Base-by-base conservation (phyloP, 92 coral and sea anemone species). In the Hydrozoanthus gracilis region DNA sequence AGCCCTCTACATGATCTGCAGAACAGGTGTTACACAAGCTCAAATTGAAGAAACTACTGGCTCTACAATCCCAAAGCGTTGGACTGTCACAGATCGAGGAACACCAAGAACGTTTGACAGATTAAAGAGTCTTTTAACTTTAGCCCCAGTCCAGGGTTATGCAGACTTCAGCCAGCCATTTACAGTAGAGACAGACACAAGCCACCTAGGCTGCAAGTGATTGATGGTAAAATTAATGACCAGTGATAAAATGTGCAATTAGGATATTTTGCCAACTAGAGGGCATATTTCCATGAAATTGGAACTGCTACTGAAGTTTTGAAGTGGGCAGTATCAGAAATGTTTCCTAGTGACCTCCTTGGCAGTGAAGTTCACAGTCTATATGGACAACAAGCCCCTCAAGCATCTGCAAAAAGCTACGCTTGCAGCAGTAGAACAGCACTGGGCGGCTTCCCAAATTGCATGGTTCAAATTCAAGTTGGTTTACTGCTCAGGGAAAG, bases 281-380 rank as follows among this genome's bases (percentile, higher is more conserved):
- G 35, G 35, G 70, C 70, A 15, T 64, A 64, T 27, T 39, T 64
- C 70, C 70, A 14, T 64, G 70, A 60, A 60, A 60, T 9, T 60
- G 66, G 87, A 88, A 52, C 51, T 88, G 78, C 49, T 79, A 17
- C 39, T 27, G 39, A 27, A 0, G 90, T 88, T 15, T 66, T 86
- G 44, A 90, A 86, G 74, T 86, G 84, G 83, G 92, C 89, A 51
- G 78, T 76, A 45, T 56, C 86, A 35, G 92, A 89, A 35, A 60
- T 1, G 18, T 64, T 64, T 3, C 7, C 3, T 0, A n/a, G 69
- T 5, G 13, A 64, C 12, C 7, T 64, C 5, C 69, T 64, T 3
- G 18, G 69, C 35, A 15, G 7, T 4, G 27, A n/a, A 62, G 7
- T 3, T 64, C 7, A 4, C 5, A 64, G 69, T 15, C 7, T 64